Percentiles rank a stretch among this genome's conserved stretches.
Conservation (phyloP, 2,888 invertebrate species). For the Syritta pipiens region DNA sequence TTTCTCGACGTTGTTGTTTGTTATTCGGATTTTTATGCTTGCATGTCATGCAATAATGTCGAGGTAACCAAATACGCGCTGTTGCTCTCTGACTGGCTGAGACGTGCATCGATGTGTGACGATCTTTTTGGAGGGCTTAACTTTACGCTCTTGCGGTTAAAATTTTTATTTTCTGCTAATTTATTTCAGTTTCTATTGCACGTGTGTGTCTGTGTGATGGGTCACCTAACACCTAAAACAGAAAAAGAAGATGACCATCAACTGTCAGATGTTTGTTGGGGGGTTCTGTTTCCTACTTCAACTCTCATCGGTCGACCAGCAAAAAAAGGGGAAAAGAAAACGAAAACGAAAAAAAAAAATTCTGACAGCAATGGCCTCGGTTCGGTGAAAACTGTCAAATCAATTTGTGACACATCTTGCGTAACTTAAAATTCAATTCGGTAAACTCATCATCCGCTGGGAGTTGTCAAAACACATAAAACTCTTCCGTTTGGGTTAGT, state of each 20-base stretch:
- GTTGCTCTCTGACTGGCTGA: slow-evolving; percentile 21
- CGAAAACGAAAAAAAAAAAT: too few relatives aligned
- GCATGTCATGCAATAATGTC: slow-evolving; percentile 62
- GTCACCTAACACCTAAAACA: slow-evolving; percentile 21
- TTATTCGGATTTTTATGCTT: slow-evolving; percentile 28
- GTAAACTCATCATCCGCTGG: slow-evolving; percentile 1
- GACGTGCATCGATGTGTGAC: slow-evolving; percentile 61
- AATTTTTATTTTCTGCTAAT: slow-evolving; percentile 36
- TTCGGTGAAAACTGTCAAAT: slow-evolving; percentile 44
- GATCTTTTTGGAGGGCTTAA: slow-evolving; percentile 63
- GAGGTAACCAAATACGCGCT: slow-evolving; percentile 59
- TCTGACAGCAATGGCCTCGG: slow-evolving; percentile 14
- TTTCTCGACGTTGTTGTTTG: slow-evolving; percentile 16
- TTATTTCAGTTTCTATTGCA: slow-evolving; percentile 26
- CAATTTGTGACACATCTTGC: slow-evolving; percentile 54
- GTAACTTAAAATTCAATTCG: slow-evolving; percentile 22
- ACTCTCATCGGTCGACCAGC: slow-evolving; percentile 34
- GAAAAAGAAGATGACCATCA: slow-evolving; percentile 15
- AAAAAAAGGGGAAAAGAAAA: too few relatives aligned
- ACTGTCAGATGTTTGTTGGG: background rate
- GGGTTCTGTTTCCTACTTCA: slow-evolving; percentile 20
- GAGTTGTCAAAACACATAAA: slow-evolving; percentile 22
- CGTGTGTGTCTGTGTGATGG: slow-evolving; percentile 42
- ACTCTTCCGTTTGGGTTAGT: background rate
- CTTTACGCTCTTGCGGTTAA: slow-evolving; percentile 60